Base-by-base conservation (phyloP, 2,113 vertebrate genomes). In the Pachyramphus minor region DNA sequence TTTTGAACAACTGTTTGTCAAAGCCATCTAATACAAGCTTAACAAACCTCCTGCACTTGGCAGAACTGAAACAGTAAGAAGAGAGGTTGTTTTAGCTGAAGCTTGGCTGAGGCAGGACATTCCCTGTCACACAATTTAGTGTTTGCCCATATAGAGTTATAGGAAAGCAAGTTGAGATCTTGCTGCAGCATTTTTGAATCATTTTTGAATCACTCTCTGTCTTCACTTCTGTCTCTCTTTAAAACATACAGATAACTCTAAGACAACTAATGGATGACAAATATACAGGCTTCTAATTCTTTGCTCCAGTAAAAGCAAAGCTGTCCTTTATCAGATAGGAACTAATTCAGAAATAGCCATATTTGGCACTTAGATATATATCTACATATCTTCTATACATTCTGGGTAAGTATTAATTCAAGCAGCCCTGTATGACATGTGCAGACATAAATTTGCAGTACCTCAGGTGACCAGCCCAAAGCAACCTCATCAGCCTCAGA, bases 1-100 rank as follows among this genome's bases (percentile, higher is more conserved):
- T 94, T 96, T 76, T 80, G 78, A 96, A 93, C 58, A 96, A 90
- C 60, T 93, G 18, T 74, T 89, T 90, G 87, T 97, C 95, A 97
- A 94, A 87, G 64, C 80, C 78, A n/a, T 96, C 94, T 91, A 92
- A 71, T 87, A 89, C 53, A 87, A 97, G 93, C 42, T 90, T 96
- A 93, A 92, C 55, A 97, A 89, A 73, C 41, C 55, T 94, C 78
- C 83, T 96, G 88, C 15, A 18, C 79, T 87, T 84, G 96, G 94
- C 73, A 95, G 91, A 96, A 95, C n/a, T 50, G 67, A 84, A 97
- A 89, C 37, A 53, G 62, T 72, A 74, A 95, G 84, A 83, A 78
- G 71, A 96, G 2, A 68, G 39, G 56, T 93, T 95, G 56, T 75
- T 88, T 92, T 56, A 39, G 89, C 94, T 97, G 95, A 94, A 96